phyloP scores from a whole-genome alignment of 23 tunicate species.

The Clavelina lepadiformis region DNA sequence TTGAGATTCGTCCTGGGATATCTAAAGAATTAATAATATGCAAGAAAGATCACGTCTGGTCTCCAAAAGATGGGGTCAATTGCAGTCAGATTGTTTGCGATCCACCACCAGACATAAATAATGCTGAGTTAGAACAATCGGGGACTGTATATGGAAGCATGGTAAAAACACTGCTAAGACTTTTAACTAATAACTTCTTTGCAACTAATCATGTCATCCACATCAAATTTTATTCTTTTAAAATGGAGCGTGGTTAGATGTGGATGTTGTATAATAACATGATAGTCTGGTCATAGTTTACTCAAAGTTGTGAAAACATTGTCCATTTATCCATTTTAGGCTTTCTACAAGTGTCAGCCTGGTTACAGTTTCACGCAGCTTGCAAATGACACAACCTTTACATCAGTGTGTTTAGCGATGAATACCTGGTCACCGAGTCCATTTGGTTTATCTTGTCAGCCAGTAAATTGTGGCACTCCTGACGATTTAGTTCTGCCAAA shows the following conservation, averaged over 20 bases:
- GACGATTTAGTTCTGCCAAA: constrained; percentile 6
- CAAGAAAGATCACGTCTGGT: constrained; percentile 24
- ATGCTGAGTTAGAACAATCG: background rate
- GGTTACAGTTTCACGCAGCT: constrained; percentile 20
- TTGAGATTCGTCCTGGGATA: constrained; percentile 21
- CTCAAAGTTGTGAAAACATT: too few relatives aligned
- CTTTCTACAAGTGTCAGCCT: constrained; percentile 24
- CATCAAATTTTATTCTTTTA: background rate
- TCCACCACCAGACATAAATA: constrained; percentile 15
- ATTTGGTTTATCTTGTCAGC: background rate
- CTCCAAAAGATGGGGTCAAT: constrained; percentile 1
- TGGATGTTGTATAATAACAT: too few relatives aligned
- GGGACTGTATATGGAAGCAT: constrained; percentile 6
- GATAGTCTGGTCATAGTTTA: too few relatives aligned
- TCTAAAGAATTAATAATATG: constrained; percentile 11
- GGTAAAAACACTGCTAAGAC: constrained; percentile 2
- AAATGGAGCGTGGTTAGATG: too few relatives aligned
- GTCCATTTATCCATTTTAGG: too few relatives aligned
- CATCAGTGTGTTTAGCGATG: constrained; percentile 21
- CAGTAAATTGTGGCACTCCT: constrained; percentile 25
- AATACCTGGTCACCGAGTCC: constrained; percentile 46
- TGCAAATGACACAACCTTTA: constrained; percentile 5
- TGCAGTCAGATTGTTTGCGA: constrained; percentile 30
- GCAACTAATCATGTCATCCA: background rate
- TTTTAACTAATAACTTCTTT: background rate